Base-by-base conservation (phyloP, 2,888 invertebrate genomes). In the Therioaphis trifolii region DNA sequence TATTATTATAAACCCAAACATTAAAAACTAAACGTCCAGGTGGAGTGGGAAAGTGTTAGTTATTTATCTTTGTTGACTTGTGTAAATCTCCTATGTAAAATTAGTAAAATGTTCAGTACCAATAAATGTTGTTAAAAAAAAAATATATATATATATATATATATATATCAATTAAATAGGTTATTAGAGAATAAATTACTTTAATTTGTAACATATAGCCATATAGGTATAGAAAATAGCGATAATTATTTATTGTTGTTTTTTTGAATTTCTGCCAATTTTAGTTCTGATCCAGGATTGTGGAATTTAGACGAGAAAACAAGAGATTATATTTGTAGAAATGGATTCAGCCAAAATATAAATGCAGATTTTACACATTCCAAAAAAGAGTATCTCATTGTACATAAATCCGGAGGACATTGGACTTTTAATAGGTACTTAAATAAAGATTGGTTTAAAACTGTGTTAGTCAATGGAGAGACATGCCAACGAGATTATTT, bases 401-500 rank as follows among this genome's bases (percentile, higher is more conserved):
- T 58, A 24, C 58, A 58, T 58, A 58, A 58, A 58, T 55, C 55
- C 2, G 58, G 58, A 58, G 12, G 58, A 1, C 58, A 58, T 12
- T 24, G 24, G 21, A 58, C 24, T 58, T 58, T 58, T 58, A 58
- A 58, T 58, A 58, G 58, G 12, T 58, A 58, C 21, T 58, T 58
- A 58, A 58, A 58, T 58, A 58, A 58, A 58, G 58, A 58, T 58
- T 58, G 58, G 58, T 58, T 58, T 58, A 58, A 58, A 58, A 58
- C 58, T 58, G n/a, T 66, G 2, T 49, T 49, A 72, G 15, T 46
- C 52, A 72, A 72, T 27, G 58, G 58, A 35, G 72, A 72, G 40
- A 72, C 49, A 46, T 49, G 72, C 72, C 24, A 72, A 72, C 18
- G 49, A 72, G 52, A 52, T 72, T 72, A 52, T 46, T 52, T 72